A percentile compares a stretch with the other conserved stretches of the same genome.
Conservation (phyloP, 2,797 vertebrate genomes). For the Chelon labrosus region DNA sequence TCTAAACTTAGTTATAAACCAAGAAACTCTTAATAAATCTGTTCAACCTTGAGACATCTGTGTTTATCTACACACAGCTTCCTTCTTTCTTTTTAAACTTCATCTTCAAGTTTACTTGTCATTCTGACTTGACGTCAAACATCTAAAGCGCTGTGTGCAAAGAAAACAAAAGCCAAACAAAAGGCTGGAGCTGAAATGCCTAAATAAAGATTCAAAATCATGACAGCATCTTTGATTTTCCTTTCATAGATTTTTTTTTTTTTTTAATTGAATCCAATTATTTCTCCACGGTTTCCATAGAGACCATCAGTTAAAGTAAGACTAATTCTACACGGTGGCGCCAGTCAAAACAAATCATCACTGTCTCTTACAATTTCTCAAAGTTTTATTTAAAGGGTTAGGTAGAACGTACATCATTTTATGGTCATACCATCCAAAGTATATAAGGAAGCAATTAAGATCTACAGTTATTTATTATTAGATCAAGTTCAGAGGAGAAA, state of each 20-base stretch:
- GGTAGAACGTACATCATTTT: no score
- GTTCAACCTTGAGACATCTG: background rate
- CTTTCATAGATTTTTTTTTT: background rate
- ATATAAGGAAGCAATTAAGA: background rate
- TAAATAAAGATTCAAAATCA: no score
- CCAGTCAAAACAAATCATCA: no score
- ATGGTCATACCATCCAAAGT: no score
- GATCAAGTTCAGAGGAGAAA: background rate
- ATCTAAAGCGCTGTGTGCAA: background rate
- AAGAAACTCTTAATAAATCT: no score
- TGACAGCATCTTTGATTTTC: background rate
- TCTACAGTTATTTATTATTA: background rate
- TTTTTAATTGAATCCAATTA: background rate
- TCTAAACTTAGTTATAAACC: background rate
- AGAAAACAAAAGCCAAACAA: background rate
- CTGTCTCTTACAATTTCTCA: background rate
- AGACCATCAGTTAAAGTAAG: no score
- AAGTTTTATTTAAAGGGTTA: no score
- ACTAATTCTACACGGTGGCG: no score
- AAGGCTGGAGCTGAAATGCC: background rate
- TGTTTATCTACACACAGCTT: background rate
- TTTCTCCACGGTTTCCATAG: background rate
- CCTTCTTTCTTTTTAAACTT: background rate
- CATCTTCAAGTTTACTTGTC: background rate
- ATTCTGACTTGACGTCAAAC: background rate